A percentile compares a stretch with the other conserved stretches of the same genome.
These are phyloP conservation scores for Rhea pennata DNA, from an alignment of 2,113 vertebrate species.

Conservation along the genomic window DNA sequence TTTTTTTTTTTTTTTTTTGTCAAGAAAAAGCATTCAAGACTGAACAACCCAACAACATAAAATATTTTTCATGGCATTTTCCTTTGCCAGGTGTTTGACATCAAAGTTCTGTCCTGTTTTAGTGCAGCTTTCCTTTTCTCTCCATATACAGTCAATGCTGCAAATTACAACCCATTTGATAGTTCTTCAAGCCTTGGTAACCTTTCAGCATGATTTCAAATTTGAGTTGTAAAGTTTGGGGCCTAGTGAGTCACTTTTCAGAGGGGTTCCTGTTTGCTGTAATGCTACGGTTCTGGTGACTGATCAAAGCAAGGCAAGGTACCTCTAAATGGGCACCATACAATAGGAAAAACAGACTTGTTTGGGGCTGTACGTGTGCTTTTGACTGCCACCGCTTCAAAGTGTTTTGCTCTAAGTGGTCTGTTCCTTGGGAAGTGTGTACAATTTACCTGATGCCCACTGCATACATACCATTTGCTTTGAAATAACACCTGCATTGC, in stretches of 20 bases:
- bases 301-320: not conserved
- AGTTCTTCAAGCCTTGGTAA: not conserved
- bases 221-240: not conserved
- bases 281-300: not conserved
- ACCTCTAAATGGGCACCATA: not conserved
- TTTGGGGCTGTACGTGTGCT: not conserved
- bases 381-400: not conserved
- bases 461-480: not conserved
- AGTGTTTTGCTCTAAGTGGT: not conserved
- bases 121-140: not conserved
- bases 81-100: not conserved
- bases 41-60: not conserved
- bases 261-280: not conserved
- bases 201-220: not conserved
- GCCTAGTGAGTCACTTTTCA: not conserved
- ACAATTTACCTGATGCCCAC: not conserved
- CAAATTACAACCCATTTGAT: fast-evolving
- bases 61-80: not conserved
- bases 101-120: not conserved
- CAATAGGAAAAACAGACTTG: not conserved
- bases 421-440: not conserved
- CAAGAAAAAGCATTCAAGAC: not conserved
- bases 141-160: fast-evolving
- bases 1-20: not conserved
- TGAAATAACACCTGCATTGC: not conserved